Percentiles rank a stretch among this genome's conserved stretches.
Conservation (phyloP, 2,888 invertebrate species). For the Erebia ligea region DNA sequence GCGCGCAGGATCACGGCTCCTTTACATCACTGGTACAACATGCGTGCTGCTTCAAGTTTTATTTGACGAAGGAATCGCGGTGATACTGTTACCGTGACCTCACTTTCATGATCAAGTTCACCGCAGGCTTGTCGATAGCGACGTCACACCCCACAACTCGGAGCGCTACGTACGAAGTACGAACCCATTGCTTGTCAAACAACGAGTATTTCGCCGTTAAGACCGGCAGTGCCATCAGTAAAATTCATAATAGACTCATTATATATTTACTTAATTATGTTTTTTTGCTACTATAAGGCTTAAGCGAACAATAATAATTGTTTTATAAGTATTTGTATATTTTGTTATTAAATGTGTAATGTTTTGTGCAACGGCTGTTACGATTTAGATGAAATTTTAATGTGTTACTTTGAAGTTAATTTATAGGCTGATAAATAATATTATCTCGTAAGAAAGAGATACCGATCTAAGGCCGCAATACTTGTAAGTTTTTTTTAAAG, state of each 20-base stretch:
- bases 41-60: slow-evolving; percentile 31
- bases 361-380: no score
- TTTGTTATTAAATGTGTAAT: no score
- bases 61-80: slow-evolving; percentile 30
- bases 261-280: no score
- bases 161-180: background rate
- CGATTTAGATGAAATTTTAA: no score
- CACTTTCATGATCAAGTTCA: slow-evolving; percentile 38
- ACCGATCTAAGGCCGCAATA: no score
- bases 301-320: no score
- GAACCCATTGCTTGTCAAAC: slow-evolving; percentile 42
- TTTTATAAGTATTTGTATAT: no score
- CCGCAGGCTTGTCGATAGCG: slow-evolving; percentile 9
- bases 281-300: background rate
- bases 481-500: no score
- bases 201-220: background rate
- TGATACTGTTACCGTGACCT: slow-evolving; percentile 32
- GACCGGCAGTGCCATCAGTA: background rate
- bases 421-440: no score
- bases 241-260: background rate
- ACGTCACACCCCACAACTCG: slow-evolving; percentile 21
- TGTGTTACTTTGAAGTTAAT: no score
- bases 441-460: no score
- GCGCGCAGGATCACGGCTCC: slow-evolving; percentile 32
- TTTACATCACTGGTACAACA: slow-evolving; percentile 24